Evolutionary conservation across 2,888 invertebrate genomes (phyloP).

Genomic region (Pyralis farinalis): DNA sequence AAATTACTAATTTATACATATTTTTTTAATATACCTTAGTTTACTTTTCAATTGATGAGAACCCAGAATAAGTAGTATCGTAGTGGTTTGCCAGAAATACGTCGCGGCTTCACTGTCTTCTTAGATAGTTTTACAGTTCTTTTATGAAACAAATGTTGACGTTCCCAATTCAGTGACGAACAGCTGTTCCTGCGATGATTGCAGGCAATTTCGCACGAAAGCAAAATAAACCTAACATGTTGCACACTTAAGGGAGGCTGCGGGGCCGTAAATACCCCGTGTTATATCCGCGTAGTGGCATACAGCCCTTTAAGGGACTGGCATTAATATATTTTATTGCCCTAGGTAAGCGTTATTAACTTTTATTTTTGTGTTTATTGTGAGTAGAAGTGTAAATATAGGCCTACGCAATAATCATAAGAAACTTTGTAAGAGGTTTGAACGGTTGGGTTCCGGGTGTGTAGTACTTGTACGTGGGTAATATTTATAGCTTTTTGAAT

Average conservation of each 20-base stretch:
- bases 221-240: conserved; percentile 16
- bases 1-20: no score
- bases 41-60: no score
- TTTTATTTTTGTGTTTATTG: conserved; percentile 48
- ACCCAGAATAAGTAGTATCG: no score
- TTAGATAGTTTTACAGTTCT: no score
- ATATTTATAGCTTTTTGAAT: no score
- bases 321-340: conserved; percentile 58
- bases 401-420: background rate
- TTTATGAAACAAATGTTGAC: no score
- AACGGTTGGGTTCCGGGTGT: no score
- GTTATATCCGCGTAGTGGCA: conserved; percentile 23
- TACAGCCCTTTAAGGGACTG: conserved; percentile 34
- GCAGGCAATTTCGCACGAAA: conserved; percentile 11
- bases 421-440: background rate
- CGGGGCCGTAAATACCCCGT: conserved; percentile 26
- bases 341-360: conserved; percentile 50
- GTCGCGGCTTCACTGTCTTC: no score
- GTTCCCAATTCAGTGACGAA: background rate
- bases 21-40: no score
- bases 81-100: no score
- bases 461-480: no score
- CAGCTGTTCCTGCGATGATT: conserved; percentile 4
- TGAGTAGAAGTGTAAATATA: conserved; percentile 10
- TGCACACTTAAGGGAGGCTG: conserved; percentile 20